These are phyloP conservation scores for Bufo gargarizans DNA, from an alignment of 2,113 vertebrate species.

Conservation along the genomic window DNA sequence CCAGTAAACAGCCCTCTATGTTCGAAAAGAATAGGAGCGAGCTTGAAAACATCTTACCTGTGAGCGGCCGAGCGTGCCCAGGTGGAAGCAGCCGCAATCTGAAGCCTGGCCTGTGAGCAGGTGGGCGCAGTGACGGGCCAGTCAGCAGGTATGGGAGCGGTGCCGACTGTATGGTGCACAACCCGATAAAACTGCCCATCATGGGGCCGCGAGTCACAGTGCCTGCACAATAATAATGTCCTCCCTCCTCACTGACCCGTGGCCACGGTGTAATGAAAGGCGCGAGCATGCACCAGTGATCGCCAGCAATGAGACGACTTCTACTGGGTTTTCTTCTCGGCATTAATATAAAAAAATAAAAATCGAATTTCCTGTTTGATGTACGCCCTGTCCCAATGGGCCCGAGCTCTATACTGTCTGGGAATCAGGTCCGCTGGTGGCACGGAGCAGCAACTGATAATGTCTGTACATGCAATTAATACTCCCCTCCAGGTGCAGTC, in stretches of 20 bases:
- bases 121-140: conserved; percentile 24
- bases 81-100: conserved; percentile 2
- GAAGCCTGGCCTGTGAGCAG: background rate
- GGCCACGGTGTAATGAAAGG: conserved; percentile 58
- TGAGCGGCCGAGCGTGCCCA: background rate
- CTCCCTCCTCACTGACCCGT: conserved; percentile 57
- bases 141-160: conserved; percentile 9
- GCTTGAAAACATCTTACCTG: background rate
- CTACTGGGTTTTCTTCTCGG: conserved; percentile 13
- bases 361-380: conserved; percentile 60
- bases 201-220: conserved; percentile 15
- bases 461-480: background rate
- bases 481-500: background rate
- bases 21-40: background rate
- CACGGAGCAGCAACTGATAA: background rate
- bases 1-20: background rate
- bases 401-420: background rate
- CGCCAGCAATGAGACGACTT: conserved; percentile 34
- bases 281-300: conserved; percentile 41
- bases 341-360: conserved; percentile 46
- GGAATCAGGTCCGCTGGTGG: background rate
- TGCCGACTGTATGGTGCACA: background rate
- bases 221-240: conserved; percentile 50
- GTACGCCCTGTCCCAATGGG: conserved; percentile 38
- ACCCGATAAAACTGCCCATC: conserved; percentile 41